Evolutionary conservation across 2,888 invertebrate species (phyloP).

Genomic region (Nyleta sp.): DNA sequence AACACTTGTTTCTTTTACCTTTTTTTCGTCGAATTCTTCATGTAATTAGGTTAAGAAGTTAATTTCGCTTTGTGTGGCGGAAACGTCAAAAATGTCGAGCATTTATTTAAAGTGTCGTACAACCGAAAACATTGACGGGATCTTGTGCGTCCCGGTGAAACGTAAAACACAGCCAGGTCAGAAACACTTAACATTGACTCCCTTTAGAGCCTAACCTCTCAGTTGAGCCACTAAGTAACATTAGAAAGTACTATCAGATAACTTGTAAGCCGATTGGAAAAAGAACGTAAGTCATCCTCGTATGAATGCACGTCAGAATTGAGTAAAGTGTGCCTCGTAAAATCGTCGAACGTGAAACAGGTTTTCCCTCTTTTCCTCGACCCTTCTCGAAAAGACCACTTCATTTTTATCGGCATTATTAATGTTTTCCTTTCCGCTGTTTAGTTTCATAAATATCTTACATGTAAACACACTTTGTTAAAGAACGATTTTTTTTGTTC

Average conservation of each 20-base stretch:
- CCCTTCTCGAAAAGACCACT: not conserved
- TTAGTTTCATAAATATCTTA: no score
- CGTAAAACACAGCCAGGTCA: conserved; percentile 45
- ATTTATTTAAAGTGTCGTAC: conserved; percentile 23
- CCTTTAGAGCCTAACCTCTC: conserved; percentile 49
- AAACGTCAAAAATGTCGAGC: conserved; percentile 12
- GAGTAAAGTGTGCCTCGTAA: conserved; percentile 43
- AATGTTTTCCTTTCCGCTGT: not conserved
- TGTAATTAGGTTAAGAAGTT: not conserved
- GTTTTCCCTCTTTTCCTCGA: conserved; percentile 24
- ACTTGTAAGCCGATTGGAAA: conserved; percentile 57
- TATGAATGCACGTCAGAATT: conserved; percentile 43
- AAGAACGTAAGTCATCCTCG: conserved; percentile 52
- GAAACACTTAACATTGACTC: conserved; percentile 57
- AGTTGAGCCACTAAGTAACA: conserved; percentile 56
- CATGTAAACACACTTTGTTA: no score
- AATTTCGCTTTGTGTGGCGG: not conserved
- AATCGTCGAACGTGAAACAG: conserved; percentile 39
- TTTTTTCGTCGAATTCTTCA: not conserved
- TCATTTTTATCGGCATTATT: conserved; percentile 21
- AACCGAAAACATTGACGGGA: conserved; percentile 43
- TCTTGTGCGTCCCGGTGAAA: conserved; percentile 40
- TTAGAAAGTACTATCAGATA: conserved; percentile 63
- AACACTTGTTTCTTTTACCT: no score
- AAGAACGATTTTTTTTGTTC: no score